These are phyloP conservation scores for Aphodius sticticus DNA, from an alignment of 2,888 invertebrate species.

Conservation along the genomic window DNA sequence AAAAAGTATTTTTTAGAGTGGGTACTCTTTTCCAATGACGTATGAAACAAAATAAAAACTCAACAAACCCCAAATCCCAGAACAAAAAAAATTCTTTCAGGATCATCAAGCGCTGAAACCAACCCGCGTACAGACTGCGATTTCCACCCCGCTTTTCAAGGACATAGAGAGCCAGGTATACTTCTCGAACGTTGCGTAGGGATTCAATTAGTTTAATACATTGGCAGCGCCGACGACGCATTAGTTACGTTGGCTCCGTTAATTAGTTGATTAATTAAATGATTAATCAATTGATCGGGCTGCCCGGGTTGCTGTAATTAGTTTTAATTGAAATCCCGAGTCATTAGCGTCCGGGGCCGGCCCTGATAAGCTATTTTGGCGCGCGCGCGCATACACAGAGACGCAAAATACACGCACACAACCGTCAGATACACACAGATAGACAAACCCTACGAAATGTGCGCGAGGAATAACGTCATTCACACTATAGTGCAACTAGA, in stretches of 20 bases:
- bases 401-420: constrained; percentile 13
- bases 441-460: not conserved
- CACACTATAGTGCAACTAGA: not conserved
- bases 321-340: constrained; percentile 74
- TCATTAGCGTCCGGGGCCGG: constrained; percentile 65
- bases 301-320: constrained; percentile 59
- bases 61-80: too few species aligned
- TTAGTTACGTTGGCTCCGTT: constrained; percentile 57
- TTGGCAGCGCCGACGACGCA: constrained; percentile 52
- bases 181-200: constrained; percentile 13
- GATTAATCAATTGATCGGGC: constrained; percentile 61
- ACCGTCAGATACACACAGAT: not conserved
- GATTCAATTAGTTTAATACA: constrained; percentile 57
- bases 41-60: too few species aligned
- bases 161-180: not conserved
- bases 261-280: constrained; percentile 61
- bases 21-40: too few species aligned
- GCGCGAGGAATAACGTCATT: not conserved
- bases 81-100: too few species aligned
- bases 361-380: constrained; percentile 65
- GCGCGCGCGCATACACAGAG: constrained; percentile 12
- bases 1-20: too few species aligned
- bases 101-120: too few species aligned
- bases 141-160: not conserved
- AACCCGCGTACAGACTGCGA: not conserved